Evolutionary conservation across 2,797 vertebrate species (phyloP).

Genomic region (Microcaecilia unicolor): DNA sequence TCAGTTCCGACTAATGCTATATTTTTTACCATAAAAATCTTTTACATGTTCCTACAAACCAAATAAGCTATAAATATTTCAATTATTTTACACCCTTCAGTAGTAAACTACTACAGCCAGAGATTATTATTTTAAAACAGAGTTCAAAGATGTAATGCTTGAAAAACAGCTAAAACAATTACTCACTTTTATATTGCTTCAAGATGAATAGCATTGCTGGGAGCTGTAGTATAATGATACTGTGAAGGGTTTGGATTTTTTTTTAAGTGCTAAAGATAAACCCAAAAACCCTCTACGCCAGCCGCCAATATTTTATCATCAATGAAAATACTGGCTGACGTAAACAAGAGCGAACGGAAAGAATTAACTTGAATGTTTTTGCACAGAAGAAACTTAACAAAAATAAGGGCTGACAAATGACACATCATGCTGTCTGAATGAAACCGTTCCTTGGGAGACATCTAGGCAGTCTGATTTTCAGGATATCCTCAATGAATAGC

Average conservation of each 20-base stretch:
- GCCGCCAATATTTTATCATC: conserved; percentile 12
- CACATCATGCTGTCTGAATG: too few relatives aligned
- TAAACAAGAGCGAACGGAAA: conserved; percentile 22
- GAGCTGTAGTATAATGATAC: conserved; percentile 15
- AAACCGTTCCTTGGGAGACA: too few relatives aligned
- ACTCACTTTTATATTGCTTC: conserved; percentile 30
- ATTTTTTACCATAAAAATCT: too few relatives aligned
- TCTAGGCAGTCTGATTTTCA: too few relatives aligned
- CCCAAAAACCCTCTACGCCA: conserved; percentile 4
- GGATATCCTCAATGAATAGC: too few relatives aligned
- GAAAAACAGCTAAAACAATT: conserved; percentile 24
- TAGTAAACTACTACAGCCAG: too few relatives aligned
- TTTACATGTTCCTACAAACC: too few relatives aligned
- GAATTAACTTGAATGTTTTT: conserved; percentile 17
- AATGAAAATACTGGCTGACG: conserved; percentile 13
- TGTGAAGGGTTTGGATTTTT: conserved; percentile 1
- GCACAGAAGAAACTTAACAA: conserved; percentile 19
- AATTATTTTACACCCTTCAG: too few relatives aligned
- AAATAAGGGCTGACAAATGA: too few relatives aligned
- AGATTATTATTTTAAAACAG: not conserved
- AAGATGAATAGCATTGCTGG: conserved; percentile 29
- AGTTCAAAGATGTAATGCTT: conserved; percentile 17
- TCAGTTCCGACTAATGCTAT: too few relatives aligned
- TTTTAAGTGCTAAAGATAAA: not conserved
- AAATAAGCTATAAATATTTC: too few relatives aligned